Base-by-base conservation (phyloP, 2,888 invertebrate species). In the Limnephilus marmoratus region DNA sequence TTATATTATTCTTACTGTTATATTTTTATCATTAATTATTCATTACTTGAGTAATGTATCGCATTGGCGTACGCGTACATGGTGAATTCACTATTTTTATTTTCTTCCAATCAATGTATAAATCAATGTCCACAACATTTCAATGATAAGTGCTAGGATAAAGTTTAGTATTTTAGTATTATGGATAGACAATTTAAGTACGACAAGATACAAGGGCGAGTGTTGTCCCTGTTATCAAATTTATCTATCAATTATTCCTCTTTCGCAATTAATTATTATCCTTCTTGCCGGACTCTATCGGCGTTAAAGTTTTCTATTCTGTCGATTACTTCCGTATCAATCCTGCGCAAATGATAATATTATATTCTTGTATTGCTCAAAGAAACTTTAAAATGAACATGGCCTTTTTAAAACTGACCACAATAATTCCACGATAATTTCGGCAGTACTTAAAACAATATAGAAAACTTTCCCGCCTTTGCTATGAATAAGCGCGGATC, bases 161-260 rank as follows among this genome's bases (percentile, higher is more conserved):
- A 93, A 88, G 80, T 91, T 92, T 93, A 92, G 93, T 93, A 93
- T 91, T 91, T 92, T 93, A 92, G 93, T 90, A 81, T 92, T 93
- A 93, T 92, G 86, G 86, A 91, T 93, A 93, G 92, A 90, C 85
- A 49, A 87, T 49, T 87, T 86, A 91, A 80, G 81, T 86, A 91
- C 12, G 86, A 68, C 68, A n/a, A 45, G 87, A 87, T 31, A 85
- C 31, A 34, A 18, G n/a, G 29, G 31, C 86, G 86, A 53, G 89
- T 80, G 89, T 80, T 81, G 89, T 80, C 81, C 31, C 80, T 68
- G 89, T 81, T 41, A 45, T 89, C n/a, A 81, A 34, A 83, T 83
- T 83, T 41, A 68, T 68, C 68, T 68, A 68, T 68, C 24, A 68
- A 11, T 68, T 68, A 68, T 68, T 68, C 68, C 68, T 24, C 68